Base-by-base conservation (phyloP, 2,797 vertebrate genomes). In the Lophotriccus pileatus region DNA sequence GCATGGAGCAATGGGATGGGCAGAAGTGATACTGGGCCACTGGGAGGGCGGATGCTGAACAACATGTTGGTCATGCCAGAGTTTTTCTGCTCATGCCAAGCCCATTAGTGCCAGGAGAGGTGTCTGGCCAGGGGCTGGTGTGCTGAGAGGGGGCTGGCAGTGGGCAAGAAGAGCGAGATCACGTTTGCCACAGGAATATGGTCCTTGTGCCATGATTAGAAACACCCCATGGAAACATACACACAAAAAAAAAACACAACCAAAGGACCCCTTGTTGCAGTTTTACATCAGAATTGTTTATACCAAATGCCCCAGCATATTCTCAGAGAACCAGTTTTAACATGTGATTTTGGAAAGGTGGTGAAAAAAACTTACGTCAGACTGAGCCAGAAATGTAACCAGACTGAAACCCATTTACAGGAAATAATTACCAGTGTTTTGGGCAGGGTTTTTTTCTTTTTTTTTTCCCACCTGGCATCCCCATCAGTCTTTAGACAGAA, bases 1-100 rank as follows among this genome's bases (percentile, higher is more conserved):
- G 0, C 10, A 0, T 2, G 56, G 46, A 49, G 59, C 2, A 2
- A 3, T 14, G 37, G 23, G 44, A 6, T 15, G 43, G 21, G 47
- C 36, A 62, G 37, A 62, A 19, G 25, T 0, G 0, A 3, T 22
- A 1, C 32, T 2, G 1, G 27, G 24, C 52, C 47, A 3, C 12
- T 2, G 25, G 39, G 21, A 68, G 21, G n/a, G 27, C 24, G 0
- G 30, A n/a, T 77, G 52, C 41, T 90, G 50, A 34, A 2, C 0
- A 0, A 28, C 14, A 5, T 23, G 49, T 1, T n/a, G 23, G n/a
- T 25, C 1, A 0, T 88, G 46, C 63, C 8, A 5, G 50, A 60
- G 52, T 30, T 89, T 43, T 77, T 15, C 20, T 68, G 28, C 34
- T 64, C n/a, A 1, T 53, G 21, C 27, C 56, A 32, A 39, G 46